Evolutionary conservation across 2,797 vertebrate species (phyloP).

Genomic region (Mastacembelus armatus): DNA sequence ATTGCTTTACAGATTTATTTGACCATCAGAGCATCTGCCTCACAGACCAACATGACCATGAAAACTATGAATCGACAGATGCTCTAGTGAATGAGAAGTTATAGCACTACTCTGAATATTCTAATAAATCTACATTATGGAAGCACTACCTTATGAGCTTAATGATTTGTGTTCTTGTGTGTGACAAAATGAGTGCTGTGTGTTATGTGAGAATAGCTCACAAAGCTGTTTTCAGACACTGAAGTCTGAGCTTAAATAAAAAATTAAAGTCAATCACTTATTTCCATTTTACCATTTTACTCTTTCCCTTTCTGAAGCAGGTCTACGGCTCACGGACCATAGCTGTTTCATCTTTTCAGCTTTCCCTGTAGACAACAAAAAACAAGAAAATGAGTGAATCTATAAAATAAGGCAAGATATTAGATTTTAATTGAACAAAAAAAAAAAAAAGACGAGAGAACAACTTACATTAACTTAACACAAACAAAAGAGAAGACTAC

Average conservation of each 20-base stretch:
- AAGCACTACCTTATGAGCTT: constrained; percentile 64
- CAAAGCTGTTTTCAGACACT: background rate
- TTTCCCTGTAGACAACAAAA: constrained; percentile 22
- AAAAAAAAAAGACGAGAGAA: constrained; percentile 49
- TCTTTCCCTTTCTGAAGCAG: constrained; percentile 4
- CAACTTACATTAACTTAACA: constrained; percentile 82
- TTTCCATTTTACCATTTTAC: constrained; percentile 25
- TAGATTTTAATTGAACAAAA: constrained; percentile 80
- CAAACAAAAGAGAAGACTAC: constrained; percentile 56
- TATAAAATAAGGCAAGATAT: constrained; percentile 54
- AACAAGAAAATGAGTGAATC: background rate
- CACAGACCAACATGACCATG: constrained; percentile 47
- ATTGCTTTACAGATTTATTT: constrained; percentile 76
- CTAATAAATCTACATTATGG: constrained; percentile 83
- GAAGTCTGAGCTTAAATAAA: constrained; percentile 11
- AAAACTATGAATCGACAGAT: constrained; percentile 59
- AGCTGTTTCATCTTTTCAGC: constrained; percentile 14
- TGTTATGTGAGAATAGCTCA: background rate
- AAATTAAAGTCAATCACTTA: background rate
- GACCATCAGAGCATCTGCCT: constrained; percentile 68
- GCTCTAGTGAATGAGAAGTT: constrained; percentile 75
- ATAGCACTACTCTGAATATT: constrained; percentile 84
- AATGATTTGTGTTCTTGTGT: constrained; percentile 57
- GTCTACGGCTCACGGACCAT: constrained; percentile 4
- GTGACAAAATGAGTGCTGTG: constrained; percentile 22